Base-by-base conservation (phyloP, 2,113 vertebrate species). In the Entelurus aequoreus region DNA sequence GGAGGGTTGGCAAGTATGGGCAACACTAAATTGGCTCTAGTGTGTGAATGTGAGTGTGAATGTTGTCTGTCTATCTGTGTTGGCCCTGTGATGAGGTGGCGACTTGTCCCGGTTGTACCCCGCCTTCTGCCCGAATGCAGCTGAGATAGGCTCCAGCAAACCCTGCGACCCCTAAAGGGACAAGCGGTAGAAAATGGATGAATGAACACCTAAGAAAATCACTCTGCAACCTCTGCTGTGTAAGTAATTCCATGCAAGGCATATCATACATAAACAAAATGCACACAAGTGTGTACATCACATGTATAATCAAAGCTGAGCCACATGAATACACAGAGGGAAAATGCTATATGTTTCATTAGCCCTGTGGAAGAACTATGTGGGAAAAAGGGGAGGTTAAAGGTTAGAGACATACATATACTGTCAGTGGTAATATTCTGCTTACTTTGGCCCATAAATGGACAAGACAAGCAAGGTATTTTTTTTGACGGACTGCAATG, bases 191-290 rank as follows among this genome's bases (percentile, higher is more conserved):
- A 28, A 28, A 28, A 28, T 28, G 28, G 28, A 28, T 28, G 28
- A 28, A 28, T 28, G 4, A 28, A 65, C 60, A 70, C 72, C 66
- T 60, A 59, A 71, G 72, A 81, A 73, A 83, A 71, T 68, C 71
- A 21, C 71, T 57, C 71, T 60, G 5, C 66, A 70, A 77, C 76
- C 73, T 81, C 76, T 62, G 75, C 79, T 73, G 62, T 60, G 71
- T 57, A 66, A 67, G 52, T 40, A 7, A 51, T 74, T 56, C 36
- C 12, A 21, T 35, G 6, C 51, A 44, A 66, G 38, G 71, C 67
- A 62, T 62, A 82, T 64, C 68, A 72, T 38, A 66, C 72, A 73
- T 75, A 66, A 77, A 53, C 62, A 56, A 69, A 78, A 79, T 74
- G 50, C 57, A 37, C n/a, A 61, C 36, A 52, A 19, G 36, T 16